phyloP scores from a whole-genome alignment of 2,113 vertebrate species.

The Thryonomys swinderianus region DNA sequence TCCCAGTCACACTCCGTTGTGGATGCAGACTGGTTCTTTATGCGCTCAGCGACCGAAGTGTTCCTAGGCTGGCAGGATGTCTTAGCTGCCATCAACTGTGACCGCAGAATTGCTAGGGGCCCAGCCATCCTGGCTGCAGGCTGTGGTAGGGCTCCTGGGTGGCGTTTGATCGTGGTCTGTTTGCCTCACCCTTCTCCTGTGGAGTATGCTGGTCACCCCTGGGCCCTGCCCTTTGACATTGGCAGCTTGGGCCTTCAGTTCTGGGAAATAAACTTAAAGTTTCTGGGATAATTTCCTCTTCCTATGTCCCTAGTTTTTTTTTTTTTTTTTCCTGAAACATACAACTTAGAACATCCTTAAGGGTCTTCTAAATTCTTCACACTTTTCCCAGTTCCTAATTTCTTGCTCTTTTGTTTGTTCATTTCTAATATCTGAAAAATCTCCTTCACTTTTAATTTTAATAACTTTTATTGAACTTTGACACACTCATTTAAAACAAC shows the following conservation, averaged over 20 bases:
- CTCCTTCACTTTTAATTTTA: not conserved
- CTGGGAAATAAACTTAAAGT: not conserved
- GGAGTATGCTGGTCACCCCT: no score
- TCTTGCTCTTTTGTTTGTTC: not conserved
- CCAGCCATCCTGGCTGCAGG: not conserved
- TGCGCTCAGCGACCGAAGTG: not conserved
- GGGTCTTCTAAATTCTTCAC: not conserved
- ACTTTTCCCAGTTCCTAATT: not conserved
- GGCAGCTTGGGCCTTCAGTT: not conserved
- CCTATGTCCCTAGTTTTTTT: not conserved
- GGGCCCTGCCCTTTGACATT: not conserved
- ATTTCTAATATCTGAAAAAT: not conserved
- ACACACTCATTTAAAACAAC: not conserved
- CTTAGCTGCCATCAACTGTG: no score
- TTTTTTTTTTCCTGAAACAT: not conserved
- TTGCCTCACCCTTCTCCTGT: no score
- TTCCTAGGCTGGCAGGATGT: no score
- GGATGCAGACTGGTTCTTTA: not conserved
- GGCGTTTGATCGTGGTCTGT: not conserved
- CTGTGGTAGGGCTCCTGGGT: fast-evolving
- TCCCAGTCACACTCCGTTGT: no score
- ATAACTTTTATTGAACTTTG: not conserved
- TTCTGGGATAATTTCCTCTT: not conserved
- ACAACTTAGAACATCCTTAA: not conserved
- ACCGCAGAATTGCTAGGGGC: not conserved